Base-by-base conservation (phyloP, 35 echinoderm and acorn worm species). In the Stichopus chloronotus region DNA sequence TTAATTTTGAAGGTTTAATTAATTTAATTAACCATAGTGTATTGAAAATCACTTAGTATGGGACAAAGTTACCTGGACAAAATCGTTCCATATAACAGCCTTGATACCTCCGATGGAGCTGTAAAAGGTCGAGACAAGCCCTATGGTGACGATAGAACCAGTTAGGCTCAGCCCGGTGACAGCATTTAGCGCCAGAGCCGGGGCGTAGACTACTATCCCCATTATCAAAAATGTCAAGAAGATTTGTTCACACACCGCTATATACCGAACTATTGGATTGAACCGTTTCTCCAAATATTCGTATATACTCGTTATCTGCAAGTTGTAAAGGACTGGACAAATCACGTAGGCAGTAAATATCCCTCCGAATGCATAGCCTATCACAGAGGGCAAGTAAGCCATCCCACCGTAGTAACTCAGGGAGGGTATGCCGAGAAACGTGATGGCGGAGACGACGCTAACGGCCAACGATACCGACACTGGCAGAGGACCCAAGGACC, bases 231-330 rank as follows among this genome's bases (percentile, higher is more conserved):
- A 76, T 7, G 71, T 59, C 43, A 55, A 25, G 19, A 79, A 4
- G 14, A 79, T 24, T 6, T 79, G 69, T 56, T 78, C 76, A 43
- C 22, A 16, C 11, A 91, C 90, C 12, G 76, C 72, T 13, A 79
- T 78, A 79, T 91, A 91, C 14, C 90, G 72, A 52, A 91, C 76
- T 11, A 76, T 77, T 56, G 13, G 10, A 24, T 91, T 91, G 23
- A 91, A 91, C 19, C 90, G n/a, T 59, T 6, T 56, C n/a, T 91
- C 90, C 72, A 91, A 10, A 77, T 91, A 91, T 43, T 91, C 90
- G 53, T 91, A 91, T 7, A 91, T 79, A 9, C 90, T 91, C 4
- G 90, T 91, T 58, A 91, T 57, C 43, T 79, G 54, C 25, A 91
- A 79, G 56, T 79, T 77, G 72, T 91, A 91, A 52, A 91, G 79